These are phyloP conservation scores for Thymelicus lineola DNA, from an alignment of 2,888 invertebrate genomes.

Conservation along the genomic window DNA sequence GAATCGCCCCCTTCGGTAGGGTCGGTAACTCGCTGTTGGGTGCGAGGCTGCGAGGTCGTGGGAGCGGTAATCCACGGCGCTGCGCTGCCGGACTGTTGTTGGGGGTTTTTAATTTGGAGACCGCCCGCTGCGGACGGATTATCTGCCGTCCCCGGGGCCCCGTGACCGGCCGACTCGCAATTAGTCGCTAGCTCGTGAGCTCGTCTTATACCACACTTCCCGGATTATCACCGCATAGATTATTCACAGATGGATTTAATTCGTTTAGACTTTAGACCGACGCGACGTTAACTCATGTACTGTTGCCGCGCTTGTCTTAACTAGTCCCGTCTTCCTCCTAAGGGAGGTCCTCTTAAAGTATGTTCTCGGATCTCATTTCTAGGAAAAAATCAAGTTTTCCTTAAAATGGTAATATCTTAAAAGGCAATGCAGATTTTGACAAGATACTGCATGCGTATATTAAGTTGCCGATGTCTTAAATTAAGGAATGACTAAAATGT, in stretches of 20 bases:
- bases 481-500: neutral
- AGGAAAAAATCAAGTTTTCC: too few species aligned
- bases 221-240: constrained; percentile 40
- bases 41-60: constrained; percentile 51
- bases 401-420: too few species aligned
- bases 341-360: neutral
- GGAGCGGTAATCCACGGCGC: constrained; percentile 70
- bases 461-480: too few species aligned
- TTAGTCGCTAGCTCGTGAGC: constrained; percentile 60
- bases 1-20: constrained; percentile 63
- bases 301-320: constrained; percentile 37
- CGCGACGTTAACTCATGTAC: constrained; percentile 33
- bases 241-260: constrained; percentile 44
- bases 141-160: constrained; percentile 51
- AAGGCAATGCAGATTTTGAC: too few species aligned
- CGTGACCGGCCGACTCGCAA: constrained; percentile 65
- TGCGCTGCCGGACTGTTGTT: constrained; percentile 66
- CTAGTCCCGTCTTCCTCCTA: neutral
- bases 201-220: constrained; percentile 14
- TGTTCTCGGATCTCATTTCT: too few species aligned
- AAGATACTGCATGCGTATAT: too few species aligned
- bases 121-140: constrained; percentile 83
- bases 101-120: constrained; percentile 81
- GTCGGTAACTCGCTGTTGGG: constrained; percentile 34
- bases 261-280: constrained; percentile 40